Evolutionary conservation across 2,113 vertebrate species (phyloP).

Genomic region (Dasyurus viverrinus): DNA sequence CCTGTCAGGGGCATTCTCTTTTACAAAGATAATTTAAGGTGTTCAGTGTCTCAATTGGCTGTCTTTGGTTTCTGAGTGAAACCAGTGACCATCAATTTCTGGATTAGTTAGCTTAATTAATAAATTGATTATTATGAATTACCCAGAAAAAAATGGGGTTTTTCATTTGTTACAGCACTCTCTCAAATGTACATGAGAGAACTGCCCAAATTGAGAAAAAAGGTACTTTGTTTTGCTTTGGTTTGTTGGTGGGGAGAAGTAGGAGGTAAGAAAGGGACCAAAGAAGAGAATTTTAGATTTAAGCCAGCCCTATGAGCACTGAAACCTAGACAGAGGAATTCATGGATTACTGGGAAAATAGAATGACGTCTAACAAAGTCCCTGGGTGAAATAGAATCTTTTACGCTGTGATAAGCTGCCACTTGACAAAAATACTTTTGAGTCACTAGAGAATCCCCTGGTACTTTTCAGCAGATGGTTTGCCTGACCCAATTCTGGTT

Average conservation of each 20-base stretch:
- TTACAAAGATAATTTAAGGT: no score
- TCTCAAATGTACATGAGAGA: neutral
- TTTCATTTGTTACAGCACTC: no score
- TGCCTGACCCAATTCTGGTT: neutral
- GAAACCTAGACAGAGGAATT: neutral
- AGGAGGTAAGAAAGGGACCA: neutral
- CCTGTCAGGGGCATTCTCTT: no score
- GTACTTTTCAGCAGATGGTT: neutral
- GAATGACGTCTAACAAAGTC: neutral
- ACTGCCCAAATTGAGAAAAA: neutral
- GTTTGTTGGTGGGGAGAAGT: neutral
- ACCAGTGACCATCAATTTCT: no score
- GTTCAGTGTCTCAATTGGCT: no score
- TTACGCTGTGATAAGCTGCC: neutral
- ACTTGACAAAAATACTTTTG: neutral
- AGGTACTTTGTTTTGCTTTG: neutral
- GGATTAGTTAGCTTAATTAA: no score
- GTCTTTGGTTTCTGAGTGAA: no score
- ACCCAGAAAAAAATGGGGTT: no score
- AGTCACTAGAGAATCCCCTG: neutral
- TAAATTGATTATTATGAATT: no score
- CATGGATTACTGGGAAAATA: neutral
- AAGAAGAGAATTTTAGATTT: neutral
- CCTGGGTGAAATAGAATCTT: neutral
- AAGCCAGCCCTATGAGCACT: neutral